Evolutionary conservation across 1,140 invertebrate species (phyloP).

Genomic region (Lucilia cuprina): DNA sequence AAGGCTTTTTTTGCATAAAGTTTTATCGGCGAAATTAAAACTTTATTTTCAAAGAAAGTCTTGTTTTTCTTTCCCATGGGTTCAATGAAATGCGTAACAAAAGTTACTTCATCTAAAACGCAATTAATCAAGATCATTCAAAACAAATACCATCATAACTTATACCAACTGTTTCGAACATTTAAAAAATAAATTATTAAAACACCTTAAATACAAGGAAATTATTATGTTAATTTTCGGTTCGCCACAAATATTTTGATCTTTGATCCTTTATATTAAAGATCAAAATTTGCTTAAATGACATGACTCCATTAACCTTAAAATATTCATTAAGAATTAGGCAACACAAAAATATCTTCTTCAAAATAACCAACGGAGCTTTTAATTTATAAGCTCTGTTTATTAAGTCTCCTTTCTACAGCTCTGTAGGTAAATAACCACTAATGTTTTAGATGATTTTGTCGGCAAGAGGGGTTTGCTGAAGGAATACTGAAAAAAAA

Average conservation of each 20-base stretch:
- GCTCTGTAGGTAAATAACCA: background rate
- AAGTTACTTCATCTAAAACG: background rate
- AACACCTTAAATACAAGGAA: background rate
- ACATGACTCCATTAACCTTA: background rate
- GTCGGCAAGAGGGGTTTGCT: background rate
- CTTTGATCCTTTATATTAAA: background rate
- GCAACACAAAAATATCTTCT: background rate
- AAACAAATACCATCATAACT: background rate
- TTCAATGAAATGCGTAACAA: background rate
- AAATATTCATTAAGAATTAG: background rate
- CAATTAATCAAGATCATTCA: background rate
- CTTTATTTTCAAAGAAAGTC: too few relatives aligned
- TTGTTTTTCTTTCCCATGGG: background rate
- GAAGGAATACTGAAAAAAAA: too few relatives aligned
- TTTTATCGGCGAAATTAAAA: too few relatives aligned
- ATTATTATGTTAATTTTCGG: background rate
- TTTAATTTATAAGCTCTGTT: background rate
- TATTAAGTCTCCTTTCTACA: background rate
- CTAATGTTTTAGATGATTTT: background rate
- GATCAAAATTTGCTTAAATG: background rate
- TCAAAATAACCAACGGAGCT: background rate
- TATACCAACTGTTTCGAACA: background rate
- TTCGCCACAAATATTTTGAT: background rate
- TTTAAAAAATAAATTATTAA: background rate
- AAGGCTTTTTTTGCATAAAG: too few relatives aligned